A percentile compares a stretch with the other conserved stretches of the same genome.
These are phyloP conservation scores for Eubasilissa regina DNA, from an alignment of 1,140 invertebrate genomes.

Conservation along the genomic window DNA sequence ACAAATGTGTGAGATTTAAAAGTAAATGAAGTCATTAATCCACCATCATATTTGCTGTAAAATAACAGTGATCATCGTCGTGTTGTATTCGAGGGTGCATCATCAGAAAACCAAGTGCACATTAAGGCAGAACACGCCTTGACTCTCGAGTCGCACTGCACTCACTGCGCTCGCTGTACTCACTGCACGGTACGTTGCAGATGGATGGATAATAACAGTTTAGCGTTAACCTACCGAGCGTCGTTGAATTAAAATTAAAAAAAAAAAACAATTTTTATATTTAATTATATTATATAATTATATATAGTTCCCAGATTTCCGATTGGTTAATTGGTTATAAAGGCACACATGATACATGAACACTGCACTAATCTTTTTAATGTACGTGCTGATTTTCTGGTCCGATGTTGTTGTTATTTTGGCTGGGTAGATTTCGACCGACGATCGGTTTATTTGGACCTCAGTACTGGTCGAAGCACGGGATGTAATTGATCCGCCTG, in stretches of 20 bases:
- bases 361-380: no score
- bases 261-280: no score
- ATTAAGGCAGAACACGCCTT: conserved; percentile 6
- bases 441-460: no score
- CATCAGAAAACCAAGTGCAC: conserved; percentile 17
- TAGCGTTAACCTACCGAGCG: conserved; percentile 30
- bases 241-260: neutral
- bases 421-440: no score
- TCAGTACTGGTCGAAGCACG: no score
- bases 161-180: neutral
- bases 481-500: no score
- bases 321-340: no score
- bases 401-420: no score
- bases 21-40: conserved; percentile 42
- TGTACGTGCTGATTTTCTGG: no score
- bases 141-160: neutral
- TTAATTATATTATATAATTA: no score
- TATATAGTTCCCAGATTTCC: no score
- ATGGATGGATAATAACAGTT: conserved; percentile 53
- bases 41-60: conserved; percentile 17
- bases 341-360: no score
- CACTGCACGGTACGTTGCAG: neutral
- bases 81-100: neutral
- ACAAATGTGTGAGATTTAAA: conserved; percentile 38
- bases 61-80: conserved; percentile 34